phyloP scores from a whole-genome alignment of 2,888 invertebrate species.

The Timema podura region DNA sequence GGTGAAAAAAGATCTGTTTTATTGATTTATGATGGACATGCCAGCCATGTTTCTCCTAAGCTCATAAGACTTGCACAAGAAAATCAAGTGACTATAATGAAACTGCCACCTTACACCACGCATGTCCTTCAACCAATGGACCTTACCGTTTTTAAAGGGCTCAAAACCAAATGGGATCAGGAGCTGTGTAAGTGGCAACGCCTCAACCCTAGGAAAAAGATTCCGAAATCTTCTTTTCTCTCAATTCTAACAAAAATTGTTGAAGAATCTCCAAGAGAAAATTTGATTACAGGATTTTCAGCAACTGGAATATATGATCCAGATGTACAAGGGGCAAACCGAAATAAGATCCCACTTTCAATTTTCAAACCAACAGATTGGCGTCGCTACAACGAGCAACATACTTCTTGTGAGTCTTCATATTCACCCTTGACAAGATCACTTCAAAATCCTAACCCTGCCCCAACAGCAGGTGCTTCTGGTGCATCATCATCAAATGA shows the following conservation, averaged over 20 bases:
- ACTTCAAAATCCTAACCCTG: too few species aligned
- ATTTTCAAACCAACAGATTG: not conserved
- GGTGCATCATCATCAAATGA: too few species aligned
- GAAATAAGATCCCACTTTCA: not conserved
- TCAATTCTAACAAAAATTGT: not conserved
- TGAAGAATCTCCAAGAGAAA: not conserved
- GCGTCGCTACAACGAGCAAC: not conserved
- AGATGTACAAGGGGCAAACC: not conserved
- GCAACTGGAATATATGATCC: conserved; percentile 8
- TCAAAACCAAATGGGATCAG: not conserved
- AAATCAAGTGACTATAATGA: not conserved
- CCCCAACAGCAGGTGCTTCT: too few species aligned
- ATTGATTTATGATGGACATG: conserved; percentile 6
- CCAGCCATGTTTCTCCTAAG: not conserved
- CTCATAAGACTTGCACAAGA: not conserved
- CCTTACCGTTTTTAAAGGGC: not conserved
- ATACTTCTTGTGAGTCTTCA: too few species aligned
- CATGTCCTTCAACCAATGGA: not conserved
- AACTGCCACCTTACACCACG: conserved; percentile 9
- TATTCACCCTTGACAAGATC: too few species aligned
- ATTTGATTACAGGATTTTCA: not conserved
- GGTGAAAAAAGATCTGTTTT: conserved; percentile 1
- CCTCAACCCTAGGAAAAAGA: not conserved
- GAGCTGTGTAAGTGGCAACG: not conserved
- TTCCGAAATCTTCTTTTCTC: not conserved